Evolutionary conservation across 1,140 invertebrate genomes (phyloP), one percentile per base, ranked within the genome.

Genomic region (Drosophila obscura): DNA sequence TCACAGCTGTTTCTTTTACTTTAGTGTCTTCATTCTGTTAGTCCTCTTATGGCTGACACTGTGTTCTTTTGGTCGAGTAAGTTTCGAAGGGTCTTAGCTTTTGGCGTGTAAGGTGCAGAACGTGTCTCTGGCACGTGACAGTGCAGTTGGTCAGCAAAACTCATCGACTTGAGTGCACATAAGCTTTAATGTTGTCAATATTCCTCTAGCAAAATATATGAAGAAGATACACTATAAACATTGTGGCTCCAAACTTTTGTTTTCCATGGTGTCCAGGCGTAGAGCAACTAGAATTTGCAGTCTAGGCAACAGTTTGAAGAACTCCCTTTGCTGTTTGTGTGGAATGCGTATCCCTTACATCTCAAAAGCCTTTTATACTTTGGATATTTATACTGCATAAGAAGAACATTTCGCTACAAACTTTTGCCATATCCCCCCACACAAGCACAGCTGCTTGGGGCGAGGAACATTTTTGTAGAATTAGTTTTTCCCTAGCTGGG

Each of bases 41-140:
- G 55, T 61, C 16, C 26, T 59, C 59, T 52, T n/a, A n/a, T n/a
- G n/a, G n/a, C n/a, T n/a, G n/a, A n/a, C n/a, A n/a, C n/a, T n/a
- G n/a, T n/a, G n/a, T n/a, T n/a, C n/a, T n/a, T n/a, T n/a, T n/a
- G n/a, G n/a, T n/a, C n/a, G n/a, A n/a, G n/a, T n/a, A n/a, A n/a
- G n/a, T n/a, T n/a, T n/a, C n/a, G n/a, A n/a, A n/a, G n/a, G n/a
- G n/a, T n/a, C n/a, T n/a, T n/a, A n/a, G n/a, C n/a, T n/a, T n/a
- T n/a, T 45, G 60, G 44, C 67, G 62, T 56, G 48, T 73, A 68
- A 63, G 71, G 39, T 50, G 41, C 43, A 44, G 62, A 65, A 74
- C 72, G 71, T 74, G 72, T 43, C 4, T 1, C 15, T 28, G 45
- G 69, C 22, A 83, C 63, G 73, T 85, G 80, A n/a, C n/a, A n/a